These are phyloP conservation scores for Xenopus borealis DNA, from an alignment of 2,113 vertebrate genomes.

Conservation along the genomic window DNA sequence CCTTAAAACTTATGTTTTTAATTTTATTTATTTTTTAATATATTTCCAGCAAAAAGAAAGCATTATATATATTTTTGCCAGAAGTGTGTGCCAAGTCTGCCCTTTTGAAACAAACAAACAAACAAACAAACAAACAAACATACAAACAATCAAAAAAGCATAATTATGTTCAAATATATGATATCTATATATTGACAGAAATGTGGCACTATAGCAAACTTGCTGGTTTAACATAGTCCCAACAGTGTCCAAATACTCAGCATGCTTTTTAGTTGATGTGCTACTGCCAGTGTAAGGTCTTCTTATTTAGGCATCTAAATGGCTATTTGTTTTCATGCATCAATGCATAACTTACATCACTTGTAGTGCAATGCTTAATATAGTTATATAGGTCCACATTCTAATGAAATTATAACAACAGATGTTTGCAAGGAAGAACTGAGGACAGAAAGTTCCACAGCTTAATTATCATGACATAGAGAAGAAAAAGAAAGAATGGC, in stretches of 20 bases:
- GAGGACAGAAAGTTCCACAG: constrained; percentile 75
- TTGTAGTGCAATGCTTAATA: constrained; percentile 98
- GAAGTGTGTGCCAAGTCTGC: constrained; percentile 74
- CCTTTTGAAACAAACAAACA: constrained; percentile 64
- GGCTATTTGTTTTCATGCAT: constrained; percentile 98
- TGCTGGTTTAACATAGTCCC: constrained; percentile 85
- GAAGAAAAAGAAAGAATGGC: constrained; percentile 78
- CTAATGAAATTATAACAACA: constrained; percentile 91
- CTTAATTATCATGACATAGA: constrained; percentile 76
- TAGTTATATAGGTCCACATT: constrained; percentile 92
- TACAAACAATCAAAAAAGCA: constrained; percentile 57
- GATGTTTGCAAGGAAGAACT: constrained; percentile 72
- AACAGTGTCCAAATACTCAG: constrained; percentile 82
- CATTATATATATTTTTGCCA: constrained; percentile 62
- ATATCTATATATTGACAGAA: constrained; percentile 71
- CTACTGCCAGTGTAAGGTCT: constrained; percentile 83
- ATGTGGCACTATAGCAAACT: constrained; percentile 85
- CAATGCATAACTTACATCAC: constrained; percentile 98
- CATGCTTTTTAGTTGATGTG: constrained; percentile 89
- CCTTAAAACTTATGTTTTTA: constrained; percentile 48
- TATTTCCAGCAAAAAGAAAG: constrained; percentile 62
- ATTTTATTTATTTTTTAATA: constrained; percentile 57
- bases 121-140: constrained; percentile 48
- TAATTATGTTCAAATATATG: constrained; percentile 71
- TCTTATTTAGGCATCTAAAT: constrained; percentile 95